A percentile compares a stretch with the other conserved stretches of the same genome.
Evolutionary conservation across 2,888 invertebrate genomes (phyloP).

Genomic region (Craniophora ligustri): DNA sequence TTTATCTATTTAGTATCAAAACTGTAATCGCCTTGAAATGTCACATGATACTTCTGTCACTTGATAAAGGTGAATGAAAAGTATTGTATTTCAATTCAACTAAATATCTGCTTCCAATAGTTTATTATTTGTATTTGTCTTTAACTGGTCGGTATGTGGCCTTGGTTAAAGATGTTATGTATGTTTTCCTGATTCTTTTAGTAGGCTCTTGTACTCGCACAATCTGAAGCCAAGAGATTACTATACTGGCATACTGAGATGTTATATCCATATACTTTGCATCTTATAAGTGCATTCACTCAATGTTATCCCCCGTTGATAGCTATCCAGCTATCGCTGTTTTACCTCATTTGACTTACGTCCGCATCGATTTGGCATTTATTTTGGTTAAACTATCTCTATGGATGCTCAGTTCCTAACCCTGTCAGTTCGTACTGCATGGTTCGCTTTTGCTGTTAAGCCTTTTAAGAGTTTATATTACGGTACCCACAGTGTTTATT

Average conservation of each 20-base stretch:
- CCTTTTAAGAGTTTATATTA: not conserved
- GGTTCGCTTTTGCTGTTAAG: not conserved
- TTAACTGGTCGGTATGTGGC: no score
- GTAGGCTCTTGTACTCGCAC: no score
- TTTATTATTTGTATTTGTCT: constrained; percentile 28
- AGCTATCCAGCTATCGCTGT: no score
- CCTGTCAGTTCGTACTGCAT: not conserved
- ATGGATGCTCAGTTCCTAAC: not conserved
- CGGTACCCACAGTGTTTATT: constrained; percentile 1
- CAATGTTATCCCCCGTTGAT: no score
- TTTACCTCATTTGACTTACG: no score
- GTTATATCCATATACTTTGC: no score
- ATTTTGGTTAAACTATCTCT: not conserved
- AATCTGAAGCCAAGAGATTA: no score
- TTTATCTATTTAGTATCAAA: constrained; percentile 56
- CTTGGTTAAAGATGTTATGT: no score
- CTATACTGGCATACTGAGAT: no score
- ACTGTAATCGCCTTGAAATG: constrained; percentile 65
- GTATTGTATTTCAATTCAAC: constrained; percentile 55
- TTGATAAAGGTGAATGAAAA: constrained; percentile 61
- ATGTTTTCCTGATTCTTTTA: no score
- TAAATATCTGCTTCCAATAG: constrained; percentile 35
- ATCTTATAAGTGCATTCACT: no score
- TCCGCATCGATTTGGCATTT: no score
- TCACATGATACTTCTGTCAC: constrained; percentile 64